A percentile compares a stretch with the other conserved stretches of the same genome.
Evolutionary conservation across 2,888 invertebrate genomes (phyloP).

Genomic region (Caenorhabditis sp.): DNA sequence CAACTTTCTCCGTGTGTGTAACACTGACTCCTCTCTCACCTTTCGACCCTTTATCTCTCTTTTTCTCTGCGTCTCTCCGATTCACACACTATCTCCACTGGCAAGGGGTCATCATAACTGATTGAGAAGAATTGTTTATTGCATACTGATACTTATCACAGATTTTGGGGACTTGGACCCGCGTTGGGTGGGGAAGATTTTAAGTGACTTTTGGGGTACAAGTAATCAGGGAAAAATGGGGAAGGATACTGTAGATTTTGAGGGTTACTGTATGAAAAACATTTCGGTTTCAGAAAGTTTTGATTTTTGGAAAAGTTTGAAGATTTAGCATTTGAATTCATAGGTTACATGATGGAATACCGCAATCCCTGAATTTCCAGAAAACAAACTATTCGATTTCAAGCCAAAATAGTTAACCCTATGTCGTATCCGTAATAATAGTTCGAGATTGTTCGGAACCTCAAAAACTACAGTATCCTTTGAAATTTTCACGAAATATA

Average conservation of each 20-base stretch:
- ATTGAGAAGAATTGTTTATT: constrained; percentile 13
- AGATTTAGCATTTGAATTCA: too few relatives aligned
- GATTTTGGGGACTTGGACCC: constrained; percentile 3
- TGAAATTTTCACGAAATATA: not conserved
- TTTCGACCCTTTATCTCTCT: constrained; percentile 36
- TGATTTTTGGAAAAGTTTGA: too few relatives aligned
- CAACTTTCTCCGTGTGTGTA: constrained; percentile 26
- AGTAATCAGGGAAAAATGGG: constrained; percentile 1
- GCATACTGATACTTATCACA: not conserved
- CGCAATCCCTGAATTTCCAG: too few relatives aligned
- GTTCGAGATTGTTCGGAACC: too few relatives aligned
- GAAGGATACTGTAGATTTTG: constrained; percentile 3
- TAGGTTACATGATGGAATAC: too few relatives aligned
- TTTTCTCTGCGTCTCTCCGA: constrained; percentile 45
- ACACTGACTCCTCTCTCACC: constrained; percentile 42
- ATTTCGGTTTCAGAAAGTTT: too few relatives aligned
- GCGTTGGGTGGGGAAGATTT: not conserved
- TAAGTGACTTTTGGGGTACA: constrained; percentile 5
- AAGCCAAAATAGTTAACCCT: too few relatives aligned
- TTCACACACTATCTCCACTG: constrained; percentile 23
- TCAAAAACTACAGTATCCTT: constrained; percentile 1
- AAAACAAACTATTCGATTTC: too few relatives aligned
- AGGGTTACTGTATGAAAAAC: too few relatives aligned
- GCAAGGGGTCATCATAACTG: constrained; percentile 42
- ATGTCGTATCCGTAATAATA: too few relatives aligned